A percentile compares a stretch with the other conserved stretches of the same genome.
Conservation (phyloP, 1,140 invertebrate genomes). For the Cotesia vestalis region DNA sequence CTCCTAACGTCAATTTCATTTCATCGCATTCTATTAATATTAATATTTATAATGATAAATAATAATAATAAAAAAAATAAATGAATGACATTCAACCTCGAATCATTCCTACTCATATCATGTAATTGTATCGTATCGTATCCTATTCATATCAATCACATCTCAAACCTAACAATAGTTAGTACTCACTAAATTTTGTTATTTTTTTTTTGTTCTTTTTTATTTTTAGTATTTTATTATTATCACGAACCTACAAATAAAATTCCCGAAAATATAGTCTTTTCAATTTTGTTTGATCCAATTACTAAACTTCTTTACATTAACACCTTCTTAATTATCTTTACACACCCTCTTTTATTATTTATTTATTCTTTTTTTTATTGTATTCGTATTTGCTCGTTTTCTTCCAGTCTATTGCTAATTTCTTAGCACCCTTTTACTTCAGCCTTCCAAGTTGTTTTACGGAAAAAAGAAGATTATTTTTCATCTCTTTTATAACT, state of each 20-base stretch:
- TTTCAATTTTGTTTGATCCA: conserved; percentile 28
- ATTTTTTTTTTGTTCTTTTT: conserved; percentile 13
- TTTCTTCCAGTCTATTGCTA: not conserved
- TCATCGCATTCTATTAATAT: no score
- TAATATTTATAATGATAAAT: no score
- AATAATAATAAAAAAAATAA: not conserved
- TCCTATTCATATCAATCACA: conserved; percentile 9
- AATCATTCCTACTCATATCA: conserved; percentile 14
- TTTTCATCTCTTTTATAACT: conserved; percentile 15
- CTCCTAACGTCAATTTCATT: not conserved
- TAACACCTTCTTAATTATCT: no score
- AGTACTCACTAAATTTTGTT: not conserved
- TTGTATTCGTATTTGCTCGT: conserved; percentile 17
- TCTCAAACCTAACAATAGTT: conserved; percentile 24
- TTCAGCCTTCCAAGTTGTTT: conserved; percentile 53
- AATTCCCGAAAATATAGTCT: conserved; percentile 42
- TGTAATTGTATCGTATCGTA: conserved; percentile 4
- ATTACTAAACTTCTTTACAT: no score
- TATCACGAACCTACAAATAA: conserved; percentile 39
- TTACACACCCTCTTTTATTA: conserved; percentile 14
- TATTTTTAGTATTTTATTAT: conserved; percentile 2
- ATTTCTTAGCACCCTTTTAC: conserved; percentile 55
- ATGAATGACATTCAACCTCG: not conserved
- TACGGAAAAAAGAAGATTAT: conserved; percentile 48
- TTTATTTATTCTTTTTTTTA: conserved; percentile 13